Evolutionary conservation across 2,888 invertebrate species (phyloP), one percentile per base, ranked within the genome.

Genomic region (Caenorhabditis wallacei): DNA sequence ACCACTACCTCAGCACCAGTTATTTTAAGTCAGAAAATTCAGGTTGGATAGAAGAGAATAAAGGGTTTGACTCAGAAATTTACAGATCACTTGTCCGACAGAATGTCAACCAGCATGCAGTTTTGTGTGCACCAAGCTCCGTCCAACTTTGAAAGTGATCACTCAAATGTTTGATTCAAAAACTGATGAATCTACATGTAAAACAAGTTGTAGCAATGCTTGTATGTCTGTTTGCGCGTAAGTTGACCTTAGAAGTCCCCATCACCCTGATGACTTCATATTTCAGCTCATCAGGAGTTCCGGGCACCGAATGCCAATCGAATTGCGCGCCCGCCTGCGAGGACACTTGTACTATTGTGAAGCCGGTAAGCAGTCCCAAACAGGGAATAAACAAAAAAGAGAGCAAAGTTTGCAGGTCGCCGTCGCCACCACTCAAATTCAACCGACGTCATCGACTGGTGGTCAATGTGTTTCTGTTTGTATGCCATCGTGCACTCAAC

Each of bases 321-420:
- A 84, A 86, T 35, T 86, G 86, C 51, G 69, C 75, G 22, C 78
- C 86, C 24, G 86, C 84, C 13, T 86, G 86, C 37, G 76, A 75
- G 18, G 86, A 86, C 64, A 86, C 86, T 22, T 86, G 86, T 43
- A 79, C 79, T 43, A 64, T 86, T 57, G 84, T 86, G 24, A 83
- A 79, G 57, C 83, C 79, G 70, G 70, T 80, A 57, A 75, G 26
- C 18, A 26, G 10, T 8, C 35, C 10, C 16, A 26, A 53, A 16
- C 16, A n/a, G 18, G 18, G 46, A 48, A 37, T 1, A 35, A 35
- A 30, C 46, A 22, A 40, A 26, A 54, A 59, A 26, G 51, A 63
- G 30, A 56, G 16, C 24, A 57, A 43, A 64, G 66, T 35, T 61
- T 59, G 24, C 61, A 78, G 78, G 69, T 48, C 24, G 66, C 74